Evolutionary conservation across 2,113 vertebrate genomes (phyloP), one percentile per base, ranked within the genome.

Genomic region (Zosterops pallidus): DNA sequence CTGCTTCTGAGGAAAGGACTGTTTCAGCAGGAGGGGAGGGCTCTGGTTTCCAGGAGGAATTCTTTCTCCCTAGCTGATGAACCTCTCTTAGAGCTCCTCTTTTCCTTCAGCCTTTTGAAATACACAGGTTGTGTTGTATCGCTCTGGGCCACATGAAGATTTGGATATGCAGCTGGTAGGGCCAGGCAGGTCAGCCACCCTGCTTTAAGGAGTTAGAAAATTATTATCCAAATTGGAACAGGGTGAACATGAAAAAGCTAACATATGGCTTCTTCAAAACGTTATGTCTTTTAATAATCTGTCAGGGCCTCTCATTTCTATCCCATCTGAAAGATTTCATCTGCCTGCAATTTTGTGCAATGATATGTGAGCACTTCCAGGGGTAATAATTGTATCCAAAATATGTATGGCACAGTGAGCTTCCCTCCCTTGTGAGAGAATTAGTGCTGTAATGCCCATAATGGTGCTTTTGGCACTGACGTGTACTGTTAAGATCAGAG

Each of bases 201-300:
- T 70, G 60, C 88, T 93, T 89, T 90, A 86, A 83, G 69, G 83
- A 95, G 79, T 89, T 91, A 81, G 71, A 92, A 83, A 5, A 9
- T 64, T 89, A 94, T 92, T 89, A 81, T 21, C 90, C 90, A 94
- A 95, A 94, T 67, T 86, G 90, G 56, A 94, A 88, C 49, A 57
- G 90, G 76, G 90, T 90, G 76, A 96, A 68, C 20, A 46, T n/a
- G 52, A 60, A 83, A 85, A 95, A 92, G 65, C 83, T 92, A 93
- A 83, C 88, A 78, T 93, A 88, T 56, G 87, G 52, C 68, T 94
- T 86, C 86, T 94, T 91, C 68, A 92, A 71, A 93, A 91, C 0
- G 4, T 69, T 92, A 21, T 31, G 49, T 89, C 68, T 94, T 90
- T 86, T 77, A 94, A 91, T 92, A 94, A 93, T 64, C 44, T 71